These are phyloP conservation scores for Empis stercorea DNA, from an alignment of 2,888 invertebrate genomes.

Conservation along the genomic window DNA sequence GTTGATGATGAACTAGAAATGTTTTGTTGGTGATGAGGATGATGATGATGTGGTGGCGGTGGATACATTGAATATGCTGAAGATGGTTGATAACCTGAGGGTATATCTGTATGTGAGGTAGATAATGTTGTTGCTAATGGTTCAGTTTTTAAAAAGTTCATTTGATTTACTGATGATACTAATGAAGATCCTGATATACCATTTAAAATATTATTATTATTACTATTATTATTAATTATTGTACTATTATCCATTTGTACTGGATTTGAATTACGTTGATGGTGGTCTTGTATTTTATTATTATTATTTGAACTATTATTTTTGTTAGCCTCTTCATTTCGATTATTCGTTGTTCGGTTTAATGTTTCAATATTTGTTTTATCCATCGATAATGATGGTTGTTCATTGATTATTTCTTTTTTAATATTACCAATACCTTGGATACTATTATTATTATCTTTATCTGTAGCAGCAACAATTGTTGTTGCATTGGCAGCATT, in stretches of 20 bases:
- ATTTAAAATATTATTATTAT: not conserved
- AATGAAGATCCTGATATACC: not conserved
- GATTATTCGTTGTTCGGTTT: too few species aligned
- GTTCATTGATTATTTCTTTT: not conserved
- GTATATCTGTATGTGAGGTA: not conserved
- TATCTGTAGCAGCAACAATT: slow-evolving; percentile 22
- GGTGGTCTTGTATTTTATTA: not conserved
- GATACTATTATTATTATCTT: slow-evolving; percentile 12
- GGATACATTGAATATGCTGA: not conserved
- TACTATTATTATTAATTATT: not conserved
- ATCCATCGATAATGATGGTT: not conserved
- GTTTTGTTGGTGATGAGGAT: not conserved
- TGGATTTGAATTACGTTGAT: too few species aligned
- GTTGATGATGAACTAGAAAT: not conserved
- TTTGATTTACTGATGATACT: not conserved
- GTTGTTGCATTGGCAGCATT: too few species aligned
- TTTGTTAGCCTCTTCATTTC: not conserved
- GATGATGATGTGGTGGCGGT: not conserved
- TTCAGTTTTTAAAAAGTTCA: not conserved
- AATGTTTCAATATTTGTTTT: too few species aligned
- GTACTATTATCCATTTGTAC: too few species aligned
- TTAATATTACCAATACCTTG: not conserved
- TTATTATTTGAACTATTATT: not conserved
- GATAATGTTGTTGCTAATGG: not conserved
- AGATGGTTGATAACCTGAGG: not conserved